phyloP scores from a whole-genome alignment of 2,113 vertebrate genomes.

The Megaceryle maxima region DNA sequence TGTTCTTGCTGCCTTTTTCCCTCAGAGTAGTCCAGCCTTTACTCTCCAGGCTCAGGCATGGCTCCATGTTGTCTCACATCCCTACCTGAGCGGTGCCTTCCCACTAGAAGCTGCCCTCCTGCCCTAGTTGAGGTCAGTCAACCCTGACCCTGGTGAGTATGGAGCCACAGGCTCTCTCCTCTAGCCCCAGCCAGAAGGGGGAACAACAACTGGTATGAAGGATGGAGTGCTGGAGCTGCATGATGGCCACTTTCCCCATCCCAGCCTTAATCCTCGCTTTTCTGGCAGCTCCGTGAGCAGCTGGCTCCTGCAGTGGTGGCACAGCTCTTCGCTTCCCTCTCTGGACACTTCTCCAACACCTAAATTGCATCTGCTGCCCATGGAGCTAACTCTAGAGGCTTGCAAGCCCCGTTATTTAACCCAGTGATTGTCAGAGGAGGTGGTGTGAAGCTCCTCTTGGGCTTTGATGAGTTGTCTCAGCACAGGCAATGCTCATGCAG shows the following conservation, averaged over 20 bases:
- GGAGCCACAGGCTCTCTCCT: neutral
- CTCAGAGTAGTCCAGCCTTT: neutral
- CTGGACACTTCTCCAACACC: neutral
- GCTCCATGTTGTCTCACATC: neutral
- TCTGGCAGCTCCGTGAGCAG: neutral
- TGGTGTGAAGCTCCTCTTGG: neutral
- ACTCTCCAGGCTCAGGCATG: accelerated
- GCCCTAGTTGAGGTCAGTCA: neutral
- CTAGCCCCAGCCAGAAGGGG: neutral
- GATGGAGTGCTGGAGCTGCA: neutral
- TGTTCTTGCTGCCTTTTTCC: neutral
- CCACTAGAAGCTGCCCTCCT: neutral
- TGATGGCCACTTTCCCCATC: neutral
- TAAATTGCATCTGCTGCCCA: neutral
- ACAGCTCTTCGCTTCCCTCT: neutral
- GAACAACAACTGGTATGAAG: neutral
- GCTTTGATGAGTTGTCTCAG: neutral
- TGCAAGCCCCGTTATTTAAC: accelerated
- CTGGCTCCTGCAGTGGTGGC: neutral
- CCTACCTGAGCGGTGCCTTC: neutral
- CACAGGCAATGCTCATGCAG: neutral
- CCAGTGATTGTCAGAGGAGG: neutral
- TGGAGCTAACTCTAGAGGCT: neutral
- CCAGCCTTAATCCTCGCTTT: neutral
- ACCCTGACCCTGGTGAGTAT: accelerated